Base-by-base conservation (phyloP, 2,797 vertebrate species). In the Hyperoplus lanceolatus region DNA sequence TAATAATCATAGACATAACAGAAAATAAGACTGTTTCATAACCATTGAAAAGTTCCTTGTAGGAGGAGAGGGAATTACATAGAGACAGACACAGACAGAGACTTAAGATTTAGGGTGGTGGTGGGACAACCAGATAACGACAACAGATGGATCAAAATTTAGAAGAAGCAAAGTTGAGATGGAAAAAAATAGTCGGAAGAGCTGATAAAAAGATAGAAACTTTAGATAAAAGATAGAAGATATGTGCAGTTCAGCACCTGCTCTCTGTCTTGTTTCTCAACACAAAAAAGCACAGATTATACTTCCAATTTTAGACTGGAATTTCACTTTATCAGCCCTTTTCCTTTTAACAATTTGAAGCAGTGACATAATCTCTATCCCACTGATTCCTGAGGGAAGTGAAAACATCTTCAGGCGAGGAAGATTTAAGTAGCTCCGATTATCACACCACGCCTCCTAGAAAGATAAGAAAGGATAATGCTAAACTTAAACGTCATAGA, bases 321-420 rank as follows among this genome's bases (percentile, higher is more conserved):
- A 46, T 14, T 15, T 62, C 4, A 53, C 63, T 6, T 70, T 55
- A 65, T 39, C 50, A 64, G 58, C 73, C 36, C 41, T n/a, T 29
- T 29, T 67, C 12, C 13, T n/a, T 18, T 57, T 38, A 67, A 67
- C 53, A n/a, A 50, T 42, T 5, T 57, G 39, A 39, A 46, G 63
- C 42, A 3, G 2, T 12, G 56, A 61, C 49, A 29, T 83, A 70
- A 86, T 86, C 81, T 71, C 79, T 60, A 82, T 85, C 55, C 71
- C 57, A 3, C 64, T 67, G 57, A 63, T 78, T 80, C 56, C 11
- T 41, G 6, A 59, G 2, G 58, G 15, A 76, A 61, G 61, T 18
- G 54, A 75, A 42, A 75, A 45, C 45, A 68, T 68, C 41, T 77
- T 61, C n/a, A 50, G 55, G 57, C 38, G 1, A 51, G 13, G 11